Conservation (phyloP, 1,140 invertebrate genomes). For the Papilio aristodemus region DNA sequence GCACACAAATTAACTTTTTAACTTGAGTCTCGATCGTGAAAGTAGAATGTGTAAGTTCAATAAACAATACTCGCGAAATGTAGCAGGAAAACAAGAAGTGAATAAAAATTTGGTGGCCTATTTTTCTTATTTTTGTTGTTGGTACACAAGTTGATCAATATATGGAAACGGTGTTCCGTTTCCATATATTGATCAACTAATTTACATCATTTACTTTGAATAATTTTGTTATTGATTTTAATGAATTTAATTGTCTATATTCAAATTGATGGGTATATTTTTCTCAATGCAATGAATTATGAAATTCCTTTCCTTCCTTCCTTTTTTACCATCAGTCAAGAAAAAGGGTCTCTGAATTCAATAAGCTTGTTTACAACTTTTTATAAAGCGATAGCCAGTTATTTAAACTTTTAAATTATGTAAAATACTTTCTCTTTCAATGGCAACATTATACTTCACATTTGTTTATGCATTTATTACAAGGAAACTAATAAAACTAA, state of each 20-base stretch:
- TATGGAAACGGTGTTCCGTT: too few species aligned
- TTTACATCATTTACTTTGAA: conserved; percentile 1
- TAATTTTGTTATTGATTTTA: too few species aligned
- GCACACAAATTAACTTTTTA: background rate
- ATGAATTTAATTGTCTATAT: too few species aligned
- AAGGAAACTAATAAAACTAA: background rate
- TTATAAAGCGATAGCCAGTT: background rate
- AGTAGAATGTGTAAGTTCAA: conserved; percentile 3
- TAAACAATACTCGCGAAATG: conserved; percentile 8
- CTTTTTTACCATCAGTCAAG: background rate
- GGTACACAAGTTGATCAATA: too few species aligned
- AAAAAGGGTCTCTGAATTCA: background rate
- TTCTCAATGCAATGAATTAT: too few species aligned
- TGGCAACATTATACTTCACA: background rate
- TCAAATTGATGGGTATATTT: too few species aligned
- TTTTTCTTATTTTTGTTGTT: too few species aligned
- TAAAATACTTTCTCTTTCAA: conserved; percentile 11
- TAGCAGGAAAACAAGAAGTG: background rate
- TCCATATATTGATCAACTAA: too few species aligned
- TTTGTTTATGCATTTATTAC: background rate
- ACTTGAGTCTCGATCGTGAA: conserved; percentile 13
- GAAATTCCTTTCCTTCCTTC: background rate
- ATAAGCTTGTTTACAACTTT: background rate
- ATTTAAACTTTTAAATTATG: conserved; percentile 3
- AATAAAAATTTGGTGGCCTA: background rate